These are phyloP conservation scores for Toxonevra muliebris DNA, from an alignment of 2,888 invertebrate genomes.

Conservation along the genomic window DNA sequence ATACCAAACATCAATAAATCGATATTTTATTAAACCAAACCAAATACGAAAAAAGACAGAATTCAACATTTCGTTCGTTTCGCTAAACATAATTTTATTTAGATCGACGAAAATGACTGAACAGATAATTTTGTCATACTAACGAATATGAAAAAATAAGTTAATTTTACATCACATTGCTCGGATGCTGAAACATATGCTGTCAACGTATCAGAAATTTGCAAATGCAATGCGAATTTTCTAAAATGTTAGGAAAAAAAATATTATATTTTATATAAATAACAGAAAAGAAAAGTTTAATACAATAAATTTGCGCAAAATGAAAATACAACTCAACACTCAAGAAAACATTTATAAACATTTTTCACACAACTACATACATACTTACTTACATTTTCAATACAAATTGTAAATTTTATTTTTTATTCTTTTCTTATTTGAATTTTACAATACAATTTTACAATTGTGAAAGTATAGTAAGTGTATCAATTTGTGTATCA, in stretches of 20 bases:
- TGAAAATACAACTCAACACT: background rate
- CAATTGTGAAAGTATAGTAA: conserved; percentile 3
- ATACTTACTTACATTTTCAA: background rate
- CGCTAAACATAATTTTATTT: conserved; percentile 34
- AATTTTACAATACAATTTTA: background rate
- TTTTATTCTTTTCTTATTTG: no score
- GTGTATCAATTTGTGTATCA: background rate
- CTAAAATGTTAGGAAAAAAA: conserved; percentile 2
- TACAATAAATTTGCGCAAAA: conserved; percentile 25
- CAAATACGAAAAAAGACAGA: conserved; percentile 26
- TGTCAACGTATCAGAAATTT: conserved; percentile 40
- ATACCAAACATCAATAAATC: conserved; percentile 46
- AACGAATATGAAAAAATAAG: conserved; percentile 19
- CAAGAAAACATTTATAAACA: background rate
- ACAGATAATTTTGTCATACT: conserved; percentile 10
- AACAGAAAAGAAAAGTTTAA: conserved; percentile 13
- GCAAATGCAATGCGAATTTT: conserved; percentile 9
- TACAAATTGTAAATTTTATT: background rate
- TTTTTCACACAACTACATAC: background rate
- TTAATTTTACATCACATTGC: conserved; percentile 47
- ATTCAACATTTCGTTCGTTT: conserved; percentile 43
- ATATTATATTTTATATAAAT: conserved; percentile 5
- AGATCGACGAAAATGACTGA: conserved; percentile 7
- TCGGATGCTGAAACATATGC: conserved; percentile 57
- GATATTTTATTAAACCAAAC: conserved; percentile 51